Conservation (phyloP, 2,113 vertebrate species). For the Oceanites oceanicus region DNA sequence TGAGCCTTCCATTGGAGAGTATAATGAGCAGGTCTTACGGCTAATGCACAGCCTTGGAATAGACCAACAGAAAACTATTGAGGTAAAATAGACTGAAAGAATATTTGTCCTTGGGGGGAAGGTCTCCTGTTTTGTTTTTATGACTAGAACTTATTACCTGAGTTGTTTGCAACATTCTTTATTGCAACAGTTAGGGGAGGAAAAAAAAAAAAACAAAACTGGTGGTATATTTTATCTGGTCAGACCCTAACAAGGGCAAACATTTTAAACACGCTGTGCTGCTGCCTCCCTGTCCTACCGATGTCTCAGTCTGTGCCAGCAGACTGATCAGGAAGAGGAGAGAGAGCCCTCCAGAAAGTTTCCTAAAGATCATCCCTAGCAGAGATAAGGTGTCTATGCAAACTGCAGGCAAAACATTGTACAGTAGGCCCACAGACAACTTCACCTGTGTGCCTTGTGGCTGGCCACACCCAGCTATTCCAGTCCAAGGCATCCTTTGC, state of each 20-base stretch:
- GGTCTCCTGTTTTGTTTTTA: neutral
- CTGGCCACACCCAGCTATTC: neutral
- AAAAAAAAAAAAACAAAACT: neutral
- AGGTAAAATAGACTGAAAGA: slow-evolving; percentile 76
- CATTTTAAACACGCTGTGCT: neutral
- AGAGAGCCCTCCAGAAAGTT: neutral
- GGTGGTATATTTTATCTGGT: neutral
- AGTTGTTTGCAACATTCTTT: neutral
- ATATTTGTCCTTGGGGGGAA: neutral
- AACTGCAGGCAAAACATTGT: neutral
- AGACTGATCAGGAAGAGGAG: neutral
- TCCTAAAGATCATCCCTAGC: neutral
- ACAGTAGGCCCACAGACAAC: neutral
- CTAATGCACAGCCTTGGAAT: slow-evolving; percentile 98
- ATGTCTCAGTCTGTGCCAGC: neutral
- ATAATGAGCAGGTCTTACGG: slow-evolving; percentile 94
- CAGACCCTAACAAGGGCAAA: neutral
- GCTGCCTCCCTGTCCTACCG: neutral
- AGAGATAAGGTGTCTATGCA: neutral
- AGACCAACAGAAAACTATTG: slow-evolving; percentile 96
- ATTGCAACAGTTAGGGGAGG: neutral
- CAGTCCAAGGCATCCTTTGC: neutral
- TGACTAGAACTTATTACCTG: neutral
- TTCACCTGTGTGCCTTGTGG: neutral
- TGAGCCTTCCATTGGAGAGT: slow-evolving; percentile 82